Conservation (phyloP, 2,113 vertebrate species). For the Anolis carolinensis region DNA sequence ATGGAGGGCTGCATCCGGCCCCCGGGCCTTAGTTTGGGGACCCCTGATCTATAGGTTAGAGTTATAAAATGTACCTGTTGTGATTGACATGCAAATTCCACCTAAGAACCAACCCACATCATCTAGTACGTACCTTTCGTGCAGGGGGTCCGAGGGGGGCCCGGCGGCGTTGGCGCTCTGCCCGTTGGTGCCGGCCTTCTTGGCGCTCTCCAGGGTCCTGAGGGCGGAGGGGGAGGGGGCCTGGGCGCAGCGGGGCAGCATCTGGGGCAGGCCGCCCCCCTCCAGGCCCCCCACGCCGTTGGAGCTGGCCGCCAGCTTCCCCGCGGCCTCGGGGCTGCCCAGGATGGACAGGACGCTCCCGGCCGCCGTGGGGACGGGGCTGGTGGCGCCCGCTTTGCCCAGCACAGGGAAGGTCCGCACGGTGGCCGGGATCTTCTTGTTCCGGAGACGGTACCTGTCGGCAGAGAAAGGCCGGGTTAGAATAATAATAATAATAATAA, state of each 20-base stretch:
- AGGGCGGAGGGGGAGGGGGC: constrained; percentile 63
- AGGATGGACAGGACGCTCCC: constrained; percentile 82
- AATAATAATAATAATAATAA: too few relatives aligned
- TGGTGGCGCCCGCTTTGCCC: constrained; percentile 82
- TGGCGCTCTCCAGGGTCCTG: constrained; percentile 81
- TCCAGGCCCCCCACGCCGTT: constrained; percentile 79
- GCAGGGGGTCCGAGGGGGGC: constrained; percentile 77
- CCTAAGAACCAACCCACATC: too few relatives aligned
- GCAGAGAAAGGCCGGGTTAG: constrained; percentile 43
- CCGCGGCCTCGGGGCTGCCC: constrained; percentile 80
- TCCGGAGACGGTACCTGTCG: constrained; percentile 89
- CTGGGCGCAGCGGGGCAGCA: constrained; percentile 87
- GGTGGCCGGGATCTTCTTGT: constrained; percentile 90
- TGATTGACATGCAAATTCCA: too few relatives aligned
- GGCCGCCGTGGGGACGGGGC: constrained; percentile 73
- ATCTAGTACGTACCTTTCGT: too few relatives aligned
- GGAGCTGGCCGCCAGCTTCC: constrained; percentile 76
- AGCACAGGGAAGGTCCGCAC: constrained; percentile 85
- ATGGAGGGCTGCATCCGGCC: too few relatives aligned
- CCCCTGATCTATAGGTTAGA: too few relatives aligned
- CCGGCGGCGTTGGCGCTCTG: constrained; percentile 71
- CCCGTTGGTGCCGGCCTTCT: constrained; percentile 80
- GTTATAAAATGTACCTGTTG: too few relatives aligned
- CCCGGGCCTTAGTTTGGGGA: too few relatives aligned
- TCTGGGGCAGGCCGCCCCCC: constrained; percentile 78